phyloP scores from a whole-genome alignment of 2,113 vertebrate species.

The Neotragus moschatus region DNA sequence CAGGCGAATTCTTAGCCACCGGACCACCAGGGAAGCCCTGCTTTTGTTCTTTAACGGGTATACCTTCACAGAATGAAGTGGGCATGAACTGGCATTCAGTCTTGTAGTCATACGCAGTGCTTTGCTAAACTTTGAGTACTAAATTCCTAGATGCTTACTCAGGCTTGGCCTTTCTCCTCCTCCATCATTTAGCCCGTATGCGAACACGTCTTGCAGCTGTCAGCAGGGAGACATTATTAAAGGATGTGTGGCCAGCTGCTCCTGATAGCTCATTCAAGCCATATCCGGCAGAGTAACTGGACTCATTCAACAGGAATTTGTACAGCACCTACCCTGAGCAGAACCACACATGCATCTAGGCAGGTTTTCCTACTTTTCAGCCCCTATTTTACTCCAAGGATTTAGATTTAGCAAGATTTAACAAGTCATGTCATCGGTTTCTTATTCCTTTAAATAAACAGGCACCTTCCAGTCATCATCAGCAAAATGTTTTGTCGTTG shows the following conservation, averaged over 20 bases:
- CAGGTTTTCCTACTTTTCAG: neutral
- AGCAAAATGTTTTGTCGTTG: neutral
- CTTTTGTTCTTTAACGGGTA: neutral
- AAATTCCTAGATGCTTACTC: neutral
- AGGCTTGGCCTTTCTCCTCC: neutral
- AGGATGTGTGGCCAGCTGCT: neutral
- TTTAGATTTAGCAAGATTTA: neutral
- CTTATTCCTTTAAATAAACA: neutral
- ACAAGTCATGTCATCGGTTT: neutral
- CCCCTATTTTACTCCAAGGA: neutral
- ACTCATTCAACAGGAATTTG: neutral
- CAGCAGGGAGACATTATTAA: neutral
- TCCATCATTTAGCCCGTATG: neutral
- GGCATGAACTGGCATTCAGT: neutral
- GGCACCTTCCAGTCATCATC: neutral
- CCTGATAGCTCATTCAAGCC: neutral
- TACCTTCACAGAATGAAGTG: neutral
- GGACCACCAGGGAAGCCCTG: neutral
- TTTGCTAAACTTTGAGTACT: neutral
- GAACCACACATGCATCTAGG: neutral
- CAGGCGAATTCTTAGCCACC: neutral
- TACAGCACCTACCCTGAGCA: neutral
- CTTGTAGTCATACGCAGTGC: neutral
- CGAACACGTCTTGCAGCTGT: neutral
- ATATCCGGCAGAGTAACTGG: neutral